These are phyloP conservation scores for Zaprionus obscuricornis DNA, from an alignment of 2,888 invertebrate genomes.

Conservation along the genomic window DNA sequence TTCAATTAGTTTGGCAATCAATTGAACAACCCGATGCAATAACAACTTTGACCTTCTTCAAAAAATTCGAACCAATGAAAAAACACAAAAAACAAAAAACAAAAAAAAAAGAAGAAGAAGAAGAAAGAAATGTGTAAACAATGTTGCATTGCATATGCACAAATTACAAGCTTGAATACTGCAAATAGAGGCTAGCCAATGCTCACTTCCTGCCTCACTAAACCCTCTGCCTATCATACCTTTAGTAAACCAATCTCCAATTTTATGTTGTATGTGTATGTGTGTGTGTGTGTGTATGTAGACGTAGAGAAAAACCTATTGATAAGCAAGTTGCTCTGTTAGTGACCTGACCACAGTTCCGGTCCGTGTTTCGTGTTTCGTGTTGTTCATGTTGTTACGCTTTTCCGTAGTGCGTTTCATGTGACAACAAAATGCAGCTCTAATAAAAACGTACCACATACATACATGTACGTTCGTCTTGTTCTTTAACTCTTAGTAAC, in stretches of 20 bases:
- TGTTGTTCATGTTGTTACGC: no score
- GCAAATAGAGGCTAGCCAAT: slow-evolving; percentile 12
- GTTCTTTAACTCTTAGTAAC: no score
- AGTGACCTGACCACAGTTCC: slow-evolving; percentile 24
- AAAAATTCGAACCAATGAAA: slow-evolving; percentile 10
- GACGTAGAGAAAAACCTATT: slow-evolving; percentile 21
- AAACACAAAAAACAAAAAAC: not conserved
- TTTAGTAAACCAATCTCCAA: not conserved
- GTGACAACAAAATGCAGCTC: slow-evolving; percentile 61
- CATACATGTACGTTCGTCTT: not conserved
- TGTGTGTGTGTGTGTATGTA: no score
- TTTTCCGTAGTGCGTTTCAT: slow-evolving; percentile 44
- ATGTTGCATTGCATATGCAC: slow-evolving; percentile 35
- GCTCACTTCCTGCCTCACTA: not conserved
- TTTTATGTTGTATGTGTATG: no score
- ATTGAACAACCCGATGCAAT: slow-evolving; percentile 2
- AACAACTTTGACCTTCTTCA: slow-evolving; percentile 10
- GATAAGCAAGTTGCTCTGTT: slow-evolving; percentile 37
- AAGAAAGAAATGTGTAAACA: slow-evolving; percentile 21
- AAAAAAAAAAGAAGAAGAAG: slow-evolving; percentile 1
- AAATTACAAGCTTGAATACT: slow-evolving; percentile 39
- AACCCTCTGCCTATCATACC: no score
- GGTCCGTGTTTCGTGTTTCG: no score
- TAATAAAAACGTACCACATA: slow-evolving; percentile 44
- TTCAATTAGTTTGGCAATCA: slow-evolving; percentile 41